Percentiles rank a stretch among this genome's conserved stretches.
phyloP scores from a whole-genome alignment of 1,140 invertebrate genomes.

The Geopemphigus sp. region DNA sequence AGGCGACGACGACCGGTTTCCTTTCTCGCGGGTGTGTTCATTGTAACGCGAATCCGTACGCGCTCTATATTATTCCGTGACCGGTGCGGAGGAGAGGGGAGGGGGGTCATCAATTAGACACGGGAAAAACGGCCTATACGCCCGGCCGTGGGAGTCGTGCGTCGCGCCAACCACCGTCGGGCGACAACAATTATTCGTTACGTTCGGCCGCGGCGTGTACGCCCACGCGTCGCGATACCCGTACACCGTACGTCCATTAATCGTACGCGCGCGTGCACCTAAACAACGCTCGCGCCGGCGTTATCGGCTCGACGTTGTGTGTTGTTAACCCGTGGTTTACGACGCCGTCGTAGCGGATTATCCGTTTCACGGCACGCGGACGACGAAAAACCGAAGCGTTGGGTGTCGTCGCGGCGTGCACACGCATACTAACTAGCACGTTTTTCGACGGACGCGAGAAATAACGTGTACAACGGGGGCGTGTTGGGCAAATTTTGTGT shows the following conservation, averaged over 20 bases:
- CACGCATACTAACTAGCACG: too few species aligned
- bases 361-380: too few species aligned
- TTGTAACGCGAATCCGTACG: too few species aligned
- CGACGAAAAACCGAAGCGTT: too few species aligned
- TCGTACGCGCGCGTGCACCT: neutral
- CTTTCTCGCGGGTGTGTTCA: neutral
- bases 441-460: too few species aligned
- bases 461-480: too few species aligned
- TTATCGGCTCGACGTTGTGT: neutral
- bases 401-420: too few species aligned
- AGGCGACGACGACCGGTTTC: neutral
- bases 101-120: neutral
- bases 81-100: too few species aligned
- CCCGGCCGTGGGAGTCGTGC: slow-evolving; percentile 17
- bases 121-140: neutral
- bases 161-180: neutral
- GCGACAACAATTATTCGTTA: neutral
- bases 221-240: slow-evolving; percentile 19
- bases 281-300: neutral
- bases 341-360: too few species aligned
- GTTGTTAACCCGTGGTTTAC: too few species aligned
- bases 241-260: neutral
- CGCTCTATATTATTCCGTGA: too few species aligned
- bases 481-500: too few species aligned
- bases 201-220: neutral